Evolutionary conservation across 2,113 vertebrate genomes (phyloP), one percentile per base, ranked within the genome.

Genomic region (Bagarius yarrelli): DNA sequence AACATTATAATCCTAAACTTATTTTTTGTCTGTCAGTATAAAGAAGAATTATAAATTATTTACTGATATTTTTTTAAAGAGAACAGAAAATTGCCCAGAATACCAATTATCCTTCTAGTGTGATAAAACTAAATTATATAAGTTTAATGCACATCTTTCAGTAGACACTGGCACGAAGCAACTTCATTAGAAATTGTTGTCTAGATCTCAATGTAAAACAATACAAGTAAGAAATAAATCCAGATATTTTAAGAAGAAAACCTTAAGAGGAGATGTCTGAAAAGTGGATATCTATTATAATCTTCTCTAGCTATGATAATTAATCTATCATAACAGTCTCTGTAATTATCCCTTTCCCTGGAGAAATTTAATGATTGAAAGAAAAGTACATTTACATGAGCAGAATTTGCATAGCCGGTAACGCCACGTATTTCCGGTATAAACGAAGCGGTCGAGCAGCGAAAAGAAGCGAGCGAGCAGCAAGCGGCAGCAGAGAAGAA

Each of bases 1-100:
- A 77, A 75, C 83, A 74, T 83, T 66, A 83, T 63, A 61, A 76
- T 55, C 70, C 56, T 30, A 57, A 30, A 53, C 72, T 79, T 77
- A 64, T 85, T 81, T 85, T 78, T 79, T 76, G 13, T 14, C 36
- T 72, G 71, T 77, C 72, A 32, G 8, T 78, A 67, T 67, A 25
- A 50, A 76, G 74, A 82, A 81, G 53, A 69, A 32, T 52, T 79
- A 73, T 56, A 77, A 83, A 81, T 80, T 78, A 85, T 81, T 78
- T 83, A 83, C 78, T 78, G 78, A 83, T 85, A 50, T n/a, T 80
- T 80, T 70, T 18, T 44, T 34, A 50, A 59, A 71, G 44, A 50
- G 63, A 19, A 36, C 73, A 60, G 53, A 52, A 34, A 67, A 70
- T 56, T 67, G 67, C 25, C 23, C 34, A 50, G 63, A 77, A 77